These are phyloP conservation scores for Microvelia longipes DNA, from an alignment of 1,140 invertebrate genomes.

Conservation along the genomic window DNA sequence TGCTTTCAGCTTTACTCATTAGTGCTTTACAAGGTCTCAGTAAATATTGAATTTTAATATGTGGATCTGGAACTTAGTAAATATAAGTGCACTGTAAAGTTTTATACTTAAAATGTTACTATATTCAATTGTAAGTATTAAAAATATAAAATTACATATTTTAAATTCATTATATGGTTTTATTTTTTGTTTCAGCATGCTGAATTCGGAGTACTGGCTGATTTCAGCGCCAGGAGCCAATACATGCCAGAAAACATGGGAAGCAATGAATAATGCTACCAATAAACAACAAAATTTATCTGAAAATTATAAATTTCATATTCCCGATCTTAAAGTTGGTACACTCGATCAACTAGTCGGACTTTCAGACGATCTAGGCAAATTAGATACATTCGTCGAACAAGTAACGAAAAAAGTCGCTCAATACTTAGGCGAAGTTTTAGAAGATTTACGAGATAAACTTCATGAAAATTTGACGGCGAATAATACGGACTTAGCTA, in stretches of 20 bases:
- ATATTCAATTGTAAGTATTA: too few species aligned
- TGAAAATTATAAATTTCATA: slow-evolving; percentile 89
- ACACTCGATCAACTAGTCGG: slow-evolving; percentile 97
- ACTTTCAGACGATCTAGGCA: slow-evolving; percentile 93
- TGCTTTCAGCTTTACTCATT: too few species aligned
- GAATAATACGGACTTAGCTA: slow-evolving; percentile 87
- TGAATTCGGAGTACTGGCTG: slow-evolving; percentile 95
- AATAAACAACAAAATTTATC: slow-evolving; percentile 75
- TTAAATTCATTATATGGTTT: too few species aligned
- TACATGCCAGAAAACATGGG: slow-evolving; percentile 93
- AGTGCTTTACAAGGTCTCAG: too few species aligned
- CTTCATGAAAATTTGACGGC: slow-evolving; percentile 89
- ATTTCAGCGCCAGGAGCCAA: slow-evolving; percentile 96
- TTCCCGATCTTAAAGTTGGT: slow-evolving; percentile 82
- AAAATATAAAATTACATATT: too few species aligned
- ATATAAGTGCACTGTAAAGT: too few species aligned
- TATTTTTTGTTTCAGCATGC: too few species aligned
- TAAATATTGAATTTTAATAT: too few species aligned
- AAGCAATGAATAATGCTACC: slow-evolving; percentile 81
- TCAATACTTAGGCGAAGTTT: slow-evolving; percentile 85
- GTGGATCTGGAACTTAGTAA: too few species aligned
- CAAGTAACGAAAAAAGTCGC: slow-evolving; percentile 78
- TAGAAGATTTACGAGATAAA: slow-evolving; percentile 94
- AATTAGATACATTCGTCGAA: slow-evolving; percentile 89
- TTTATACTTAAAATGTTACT: too few species aligned